Evolutionary conservation across 2,888 invertebrate genomes (phyloP).

Genomic region (Acanthococcus lagerstroemiae): DNA sequence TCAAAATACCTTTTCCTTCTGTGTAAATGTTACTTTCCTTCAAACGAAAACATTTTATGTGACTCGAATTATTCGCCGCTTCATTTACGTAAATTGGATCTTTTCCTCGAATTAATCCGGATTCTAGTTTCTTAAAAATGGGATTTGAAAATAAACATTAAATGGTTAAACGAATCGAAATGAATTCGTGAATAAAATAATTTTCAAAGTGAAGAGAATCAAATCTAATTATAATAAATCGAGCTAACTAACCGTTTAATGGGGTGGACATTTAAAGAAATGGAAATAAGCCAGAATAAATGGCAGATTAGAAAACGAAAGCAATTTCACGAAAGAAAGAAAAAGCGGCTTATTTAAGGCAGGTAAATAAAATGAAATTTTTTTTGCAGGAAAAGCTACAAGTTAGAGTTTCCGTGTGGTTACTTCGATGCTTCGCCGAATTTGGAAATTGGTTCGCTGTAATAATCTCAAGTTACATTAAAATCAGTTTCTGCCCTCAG

Average conservation of each 20-base stretch:
- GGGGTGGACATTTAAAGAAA: background rate
- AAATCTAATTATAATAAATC: conserved; percentile 22
- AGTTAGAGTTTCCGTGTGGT: too few relatives aligned
- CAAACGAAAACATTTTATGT: too few relatives aligned
- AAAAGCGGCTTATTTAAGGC: background rate
- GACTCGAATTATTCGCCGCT: too few relatives aligned
- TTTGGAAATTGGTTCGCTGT: too few relatives aligned
- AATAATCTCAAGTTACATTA: too few relatives aligned
- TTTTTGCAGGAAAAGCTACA: too few relatives aligned
- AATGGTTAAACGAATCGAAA: conserved; percentile 27
- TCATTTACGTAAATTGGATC: conserved; percentile 18
- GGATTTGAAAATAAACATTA: conserved; percentile 23
- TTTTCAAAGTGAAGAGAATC: conserved; percentile 9
- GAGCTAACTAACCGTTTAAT: conserved; percentile 26
- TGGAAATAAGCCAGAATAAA: background rate
- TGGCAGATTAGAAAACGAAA: background rate
- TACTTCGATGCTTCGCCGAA: too few relatives aligned
- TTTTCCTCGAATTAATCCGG: conserved; percentile 17
- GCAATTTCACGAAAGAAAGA: background rate
- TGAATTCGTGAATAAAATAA: conserved; percentile 22
- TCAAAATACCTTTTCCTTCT: too few relatives aligned
- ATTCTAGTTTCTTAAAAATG: conserved; percentile 8
- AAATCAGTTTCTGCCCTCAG: too few relatives aligned
- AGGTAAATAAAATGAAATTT: too few relatives aligned
- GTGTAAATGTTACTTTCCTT: too few relatives aligned